Conservation (phyloP, 2,888 invertebrate genomes). For the Catocala nupta region DNA sequence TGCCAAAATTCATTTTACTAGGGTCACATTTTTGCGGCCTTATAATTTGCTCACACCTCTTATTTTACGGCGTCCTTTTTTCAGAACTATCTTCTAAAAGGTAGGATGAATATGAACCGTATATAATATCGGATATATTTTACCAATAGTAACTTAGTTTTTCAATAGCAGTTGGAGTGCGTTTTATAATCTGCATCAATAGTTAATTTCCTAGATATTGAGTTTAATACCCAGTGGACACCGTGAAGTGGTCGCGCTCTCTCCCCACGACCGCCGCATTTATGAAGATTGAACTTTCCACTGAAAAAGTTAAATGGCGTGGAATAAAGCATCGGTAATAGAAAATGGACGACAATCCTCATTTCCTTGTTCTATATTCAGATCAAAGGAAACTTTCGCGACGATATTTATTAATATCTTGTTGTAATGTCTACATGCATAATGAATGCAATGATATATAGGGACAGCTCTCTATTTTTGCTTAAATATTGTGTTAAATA, state of each 20-base stretch:
- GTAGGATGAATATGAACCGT: too few species aligned
- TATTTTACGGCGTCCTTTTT: too few species aligned
- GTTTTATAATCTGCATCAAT: slow-evolving; percentile 42
- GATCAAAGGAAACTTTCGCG: slow-evolving; percentile 53
- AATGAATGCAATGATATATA: not conserved
- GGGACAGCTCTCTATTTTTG: too few species aligned
- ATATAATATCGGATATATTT: not conserved
- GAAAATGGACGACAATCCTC: slow-evolving; percentile 79
- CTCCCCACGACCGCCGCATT: slow-evolving; percentile 57
- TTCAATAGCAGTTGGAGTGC: slow-evolving; percentile 18
- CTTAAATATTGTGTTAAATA: too few species aligned
- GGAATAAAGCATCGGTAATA: slow-evolving; percentile 79
- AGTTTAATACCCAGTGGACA: slow-evolving; percentile 52
- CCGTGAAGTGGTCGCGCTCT: slow-evolving; percentile 35
- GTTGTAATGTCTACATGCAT: not conserved
- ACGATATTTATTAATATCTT: slow-evolving; percentile 18
- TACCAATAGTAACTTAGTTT: not conserved
- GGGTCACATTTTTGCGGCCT: too few species aligned
- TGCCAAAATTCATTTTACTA: too few species aligned
- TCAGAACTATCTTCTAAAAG: not conserved
- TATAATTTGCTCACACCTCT: too few species aligned
- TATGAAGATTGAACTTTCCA: slow-evolving; percentile 72
- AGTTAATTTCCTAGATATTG: slow-evolving; percentile 53
- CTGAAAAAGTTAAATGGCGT: slow-evolving; percentile 79
- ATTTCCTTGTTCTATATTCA: slow-evolving; percentile 74